Percentiles rank a stretch among this genome's conserved stretches.
phyloP scores from a whole-genome alignment of 1,140 invertebrate genomes.

The Bradysia coprophila region DNA sequence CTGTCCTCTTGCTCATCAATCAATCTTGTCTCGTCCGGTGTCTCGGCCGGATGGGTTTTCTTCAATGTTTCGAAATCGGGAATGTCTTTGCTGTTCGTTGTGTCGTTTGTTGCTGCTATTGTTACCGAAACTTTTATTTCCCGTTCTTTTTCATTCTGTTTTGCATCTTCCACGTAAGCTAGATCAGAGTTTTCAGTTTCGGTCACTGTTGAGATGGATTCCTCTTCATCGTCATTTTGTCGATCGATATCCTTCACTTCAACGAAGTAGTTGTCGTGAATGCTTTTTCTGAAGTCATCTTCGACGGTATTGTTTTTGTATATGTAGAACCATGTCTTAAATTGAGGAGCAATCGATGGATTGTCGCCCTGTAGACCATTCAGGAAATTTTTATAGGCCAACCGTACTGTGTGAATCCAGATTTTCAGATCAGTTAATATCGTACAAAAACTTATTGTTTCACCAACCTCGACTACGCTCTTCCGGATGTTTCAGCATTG shows the following conservation, averaged over 20 bases:
- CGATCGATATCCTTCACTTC: slow-evolving; percentile 34
- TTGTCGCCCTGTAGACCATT: slow-evolving; percentile 9
- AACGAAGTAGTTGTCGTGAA: slow-evolving; percentile 35
- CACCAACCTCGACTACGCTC: slow-evolving; percentile 14
- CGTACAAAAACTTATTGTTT: neutral
- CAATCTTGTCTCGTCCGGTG: slow-evolving; percentile 5
- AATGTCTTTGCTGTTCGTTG: slow-evolving; percentile 21
- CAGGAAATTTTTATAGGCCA: neutral
- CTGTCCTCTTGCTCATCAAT: slow-evolving; percentile 17
- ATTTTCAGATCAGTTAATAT: neutral
- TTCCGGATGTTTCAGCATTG: slow-evolving; percentile 32
- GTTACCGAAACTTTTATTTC: neutral
- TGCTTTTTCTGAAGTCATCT: slow-evolving; percentile 32
- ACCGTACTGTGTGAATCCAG: neutral
- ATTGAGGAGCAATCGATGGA: slow-evolving; percentile 28
- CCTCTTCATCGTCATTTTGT: slow-evolving; percentile 22
- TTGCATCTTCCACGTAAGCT: neutral
- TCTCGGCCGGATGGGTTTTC: neutral
- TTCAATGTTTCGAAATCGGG: slow-evolving; percentile 18
- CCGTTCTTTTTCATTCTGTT: neutral
- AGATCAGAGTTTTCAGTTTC: neutral
- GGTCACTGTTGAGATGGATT: no score
- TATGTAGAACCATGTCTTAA: slow-evolving; percentile 42
- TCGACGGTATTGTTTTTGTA: slow-evolving; percentile 39
- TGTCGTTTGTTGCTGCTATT: slow-evolving; percentile 6